Base-by-base conservation (phyloP, 1,140 invertebrate genomes). In the Charaxes varanes region DNA sequence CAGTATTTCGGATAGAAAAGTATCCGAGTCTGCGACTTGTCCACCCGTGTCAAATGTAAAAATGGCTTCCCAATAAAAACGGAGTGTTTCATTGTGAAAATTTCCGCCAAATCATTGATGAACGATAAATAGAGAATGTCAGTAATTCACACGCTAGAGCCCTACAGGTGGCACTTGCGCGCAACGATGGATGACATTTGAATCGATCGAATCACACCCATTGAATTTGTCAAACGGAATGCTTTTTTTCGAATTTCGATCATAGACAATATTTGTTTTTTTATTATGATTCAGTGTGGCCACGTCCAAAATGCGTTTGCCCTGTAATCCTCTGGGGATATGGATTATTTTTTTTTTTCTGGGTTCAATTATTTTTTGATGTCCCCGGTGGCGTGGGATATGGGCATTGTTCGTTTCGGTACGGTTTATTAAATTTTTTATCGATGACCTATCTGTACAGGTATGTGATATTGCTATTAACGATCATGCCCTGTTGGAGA, bases 291-390 rank as follows among this genome's bases (percentile, higher is more conserved):
- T 69, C 66, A 52, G 72, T 80, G 72, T 77, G 76, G 76, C 66
- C 76, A 70, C 41, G 33, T 58, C 47, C 52, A 60, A 74, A 76
- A 78, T 80, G 76, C 71, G 63, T 80, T 80, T 80, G 63, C 76
- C 71, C 69, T 77, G 76, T 80, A 80, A 80, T 80, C 76, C 76
- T 68, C 76, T 3, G 35, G 72, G 73, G 76, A 73, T 65, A 46
- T 62, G 66, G 72, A 78, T 77, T 77, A 66, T 67, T 58, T 41
- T 45, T 58, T 66, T 67, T 71, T 73, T 72, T 62, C 52, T 62
- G 62, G n/a, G n/a, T n/a, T 63, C 64, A 63, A 63, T 70, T 68
- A 62, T 73, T 76, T 80, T 73, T 70, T 74, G 59, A 56, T 63
- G 56, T 51, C 55, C 38, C 40, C 46, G 40, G 40, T 8, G 35